Evolutionary conservation across 2,888 invertebrate species (phyloP).

Genomic region (Lamellibrachia columna): DNA sequence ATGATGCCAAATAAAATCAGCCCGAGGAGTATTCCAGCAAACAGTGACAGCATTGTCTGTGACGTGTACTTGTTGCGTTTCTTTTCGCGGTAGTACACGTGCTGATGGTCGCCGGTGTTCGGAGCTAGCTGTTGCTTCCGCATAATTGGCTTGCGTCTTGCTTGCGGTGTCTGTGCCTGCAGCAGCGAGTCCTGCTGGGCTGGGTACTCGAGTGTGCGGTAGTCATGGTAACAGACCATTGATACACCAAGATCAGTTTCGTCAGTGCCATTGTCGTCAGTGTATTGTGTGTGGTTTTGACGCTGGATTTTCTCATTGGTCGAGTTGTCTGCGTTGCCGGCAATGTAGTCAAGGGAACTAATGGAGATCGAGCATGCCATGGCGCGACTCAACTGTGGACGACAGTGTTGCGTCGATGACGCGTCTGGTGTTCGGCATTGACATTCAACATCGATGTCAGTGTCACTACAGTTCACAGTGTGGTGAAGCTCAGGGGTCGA

Average conservation of each 20-base stretch:
- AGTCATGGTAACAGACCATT: conserved; percentile 35
- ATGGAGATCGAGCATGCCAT: not conserved
- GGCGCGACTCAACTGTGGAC: not conserved
- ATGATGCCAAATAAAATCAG: conserved; percentile 40
- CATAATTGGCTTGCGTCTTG: conserved; percentile 36
- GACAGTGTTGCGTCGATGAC: not conserved
- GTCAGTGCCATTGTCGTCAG: conserved; percentile 18
- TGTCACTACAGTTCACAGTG: not conserved
- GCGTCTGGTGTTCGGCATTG: not conserved
- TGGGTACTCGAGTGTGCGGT: conserved; percentile 38
- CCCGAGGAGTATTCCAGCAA: conserved; percentile 40
- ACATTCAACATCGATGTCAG: conserved; percentile 14
- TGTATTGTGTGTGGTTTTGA: conserved; percentile 13
- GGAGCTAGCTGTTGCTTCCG: conserved; percentile 32
- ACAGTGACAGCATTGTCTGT: conserved; percentile 34
- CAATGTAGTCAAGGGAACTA: not conserved
- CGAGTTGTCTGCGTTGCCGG: not conserved
- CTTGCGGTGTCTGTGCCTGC: not conserved
- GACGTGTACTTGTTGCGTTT: conserved; percentile 26
- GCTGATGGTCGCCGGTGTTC: conserved; percentile 29
- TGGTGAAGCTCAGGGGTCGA: conserved; percentile 14
- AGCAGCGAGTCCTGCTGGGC: conserved; percentile 14
- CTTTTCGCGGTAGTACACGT: conserved; percentile 34
- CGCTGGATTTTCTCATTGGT: not conserved
- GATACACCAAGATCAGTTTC: not conserved